Base-by-base conservation (phyloP, 2,888 invertebrate species). In the Pachliopta kotzebuea region DNA sequence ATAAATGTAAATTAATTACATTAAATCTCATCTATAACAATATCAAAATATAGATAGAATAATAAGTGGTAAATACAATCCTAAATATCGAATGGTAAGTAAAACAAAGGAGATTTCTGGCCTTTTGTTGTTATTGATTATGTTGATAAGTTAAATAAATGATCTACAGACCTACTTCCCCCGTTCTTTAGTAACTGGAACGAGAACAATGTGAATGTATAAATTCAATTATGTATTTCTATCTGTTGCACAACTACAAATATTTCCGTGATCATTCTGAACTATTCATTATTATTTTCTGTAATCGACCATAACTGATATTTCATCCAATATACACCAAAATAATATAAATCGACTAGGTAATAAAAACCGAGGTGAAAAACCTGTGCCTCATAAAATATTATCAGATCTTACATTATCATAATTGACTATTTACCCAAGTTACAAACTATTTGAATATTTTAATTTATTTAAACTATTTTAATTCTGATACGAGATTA, bases 361-460 rank as follows among this genome's bases (percentile, higher is more conserved):
- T 52, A 52, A 49, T 49, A 17, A 49, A 18, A 8, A 4, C 7
- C 18, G 45, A 45, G 7, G 6, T n/a, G n/a, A 21, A 21, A 21
- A 20, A 14, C 21, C 50, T 21, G 21, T 11, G 21, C 21, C 20
- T 11, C n/a, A 2, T 52, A 52, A 52, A 52, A 52, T 21, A 21
- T 26, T 58, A 50, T 58, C 56, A 42, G 61, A 58, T 61, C 29
- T 62, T 55, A 60, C 53, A 49, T 65, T 52, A 52, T 20, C 50
- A 52, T 52, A 52, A 21, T 52, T 56, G 45, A 31, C 37, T 67
- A 57, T 56, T 65, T 65, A 54, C 54, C 26, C 14, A 54, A 0
- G 21, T 50, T 20, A 50, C 50, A 50, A 37, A 9, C 21, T 52
- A n/a, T 52, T 52, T 20, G 52, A 21, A 21, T 52, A 52, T 7